Percentiles rank a stretch among this genome's conserved stretches.
Conservation (phyloP, 2,888 invertebrate genomes). For the Parnassius orleans region DNA sequence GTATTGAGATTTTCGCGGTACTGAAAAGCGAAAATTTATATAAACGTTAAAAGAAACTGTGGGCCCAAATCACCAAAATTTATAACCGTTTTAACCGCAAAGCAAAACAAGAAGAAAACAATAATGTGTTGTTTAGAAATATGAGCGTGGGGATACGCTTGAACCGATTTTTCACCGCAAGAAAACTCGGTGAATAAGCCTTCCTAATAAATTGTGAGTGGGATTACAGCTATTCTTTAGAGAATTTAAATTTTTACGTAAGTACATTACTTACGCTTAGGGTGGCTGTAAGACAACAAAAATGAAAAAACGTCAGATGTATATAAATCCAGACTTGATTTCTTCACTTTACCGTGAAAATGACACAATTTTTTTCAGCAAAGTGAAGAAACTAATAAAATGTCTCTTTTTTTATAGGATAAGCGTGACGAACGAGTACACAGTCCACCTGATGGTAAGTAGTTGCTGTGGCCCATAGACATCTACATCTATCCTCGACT, state of each 20-base stretch:
- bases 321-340: neutral
- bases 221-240: conserved; percentile 55
- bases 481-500: too few species aligned
- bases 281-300: neutral
- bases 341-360: neutral
- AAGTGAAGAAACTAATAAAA: too few species aligned
- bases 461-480: too few species aligned
- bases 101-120: conserved; percentile 66
- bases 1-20: neutral
- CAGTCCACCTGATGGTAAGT: too few species aligned
- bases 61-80: conserved; percentile 57
- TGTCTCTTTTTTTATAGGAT: too few species aligned
- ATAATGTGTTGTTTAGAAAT: conserved; percentile 78
- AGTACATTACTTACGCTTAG: conserved; percentile 11
- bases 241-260: conserved; percentile 41
- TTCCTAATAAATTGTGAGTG: conserved; percentile 61
- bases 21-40: neutral
- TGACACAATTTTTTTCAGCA: too few species aligned
- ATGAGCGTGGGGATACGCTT: conserved; percentile 55
- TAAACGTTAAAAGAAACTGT: conserved; percentile 35
- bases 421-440: too few species aligned
- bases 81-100: conserved; percentile 44
- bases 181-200: conserved; percentile 64
- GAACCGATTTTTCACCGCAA: conserved; percentile 72
- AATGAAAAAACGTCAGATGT: conserved; percentile 12